Evolutionary conservation across 2,888 invertebrate genomes (phyloP).

Genomic region (Cantharis rustica): DNA sequence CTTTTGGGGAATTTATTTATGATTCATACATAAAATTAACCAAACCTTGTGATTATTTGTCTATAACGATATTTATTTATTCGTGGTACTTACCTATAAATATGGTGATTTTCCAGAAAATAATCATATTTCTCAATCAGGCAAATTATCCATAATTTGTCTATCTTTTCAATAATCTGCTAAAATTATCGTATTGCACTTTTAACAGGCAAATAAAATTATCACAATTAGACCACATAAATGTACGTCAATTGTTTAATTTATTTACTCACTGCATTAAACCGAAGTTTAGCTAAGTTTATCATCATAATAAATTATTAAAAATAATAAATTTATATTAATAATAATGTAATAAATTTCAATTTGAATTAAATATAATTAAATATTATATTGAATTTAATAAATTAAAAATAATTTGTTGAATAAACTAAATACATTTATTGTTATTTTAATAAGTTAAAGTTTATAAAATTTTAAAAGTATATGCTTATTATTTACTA

Average conservation of each 20-base stretch:
- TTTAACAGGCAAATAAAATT: not conserved
- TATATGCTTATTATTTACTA: not conserved
- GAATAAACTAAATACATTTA: too few relatives aligned
- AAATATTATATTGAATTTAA: too few relatives aligned
- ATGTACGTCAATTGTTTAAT: not conserved
- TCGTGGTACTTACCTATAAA: too few relatives aligned
- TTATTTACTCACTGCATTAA: not conserved
- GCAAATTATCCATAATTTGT: not conserved
- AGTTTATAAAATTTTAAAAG: not conserved
- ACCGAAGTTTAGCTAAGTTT: not conserved
- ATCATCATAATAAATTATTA: too few relatives aligned
- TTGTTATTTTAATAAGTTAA: not conserved
- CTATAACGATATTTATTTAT: not conserved
- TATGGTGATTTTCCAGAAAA: not conserved
- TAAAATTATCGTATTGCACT: not conserved
- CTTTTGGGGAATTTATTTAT: too few relatives aligned
- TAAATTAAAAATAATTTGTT: too few relatives aligned
- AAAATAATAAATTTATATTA: too few relatives aligned
- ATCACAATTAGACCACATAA: not conserved
- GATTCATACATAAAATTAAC: too few relatives aligned
- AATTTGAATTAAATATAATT: too few relatives aligned
- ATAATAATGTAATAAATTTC: too few relatives aligned
- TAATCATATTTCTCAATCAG: not conserved
- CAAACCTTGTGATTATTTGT: not conserved
- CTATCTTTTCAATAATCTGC: not conserved